A percentile compares a stretch with the other conserved stretches of the same genome.
These are phyloP conservation scores for Catalaphyllia jardinei DNA, from an alignment of 64 coral and sea anemone genomes.

Conservation along the genomic window DNA sequence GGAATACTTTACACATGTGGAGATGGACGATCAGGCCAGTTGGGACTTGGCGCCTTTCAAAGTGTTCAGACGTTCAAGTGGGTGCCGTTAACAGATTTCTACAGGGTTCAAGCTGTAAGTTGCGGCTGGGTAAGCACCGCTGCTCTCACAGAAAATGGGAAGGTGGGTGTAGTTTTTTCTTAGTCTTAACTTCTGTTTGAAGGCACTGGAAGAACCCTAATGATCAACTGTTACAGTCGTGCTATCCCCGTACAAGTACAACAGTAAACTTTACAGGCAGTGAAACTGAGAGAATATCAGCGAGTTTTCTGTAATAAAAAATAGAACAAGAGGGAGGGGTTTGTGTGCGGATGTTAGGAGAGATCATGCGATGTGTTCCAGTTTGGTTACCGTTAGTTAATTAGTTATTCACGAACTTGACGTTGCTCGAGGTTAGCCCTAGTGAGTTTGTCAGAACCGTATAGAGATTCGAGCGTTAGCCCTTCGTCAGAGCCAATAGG, in stretches of 20 bases:
- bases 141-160: constrained; percentile 45
- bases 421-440: too few species aligned
- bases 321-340: too few species aligned
- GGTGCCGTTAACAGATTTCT: constrained; percentile 47
- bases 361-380: too few species aligned
- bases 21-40: constrained; percentile 41
- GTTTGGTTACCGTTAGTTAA: too few species aligned
- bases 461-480: too few species aligned
- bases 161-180: constrained; percentile 25
- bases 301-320: too few species aligned
- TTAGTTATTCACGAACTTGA: too few species aligned
- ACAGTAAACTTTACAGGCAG: too few species aligned
- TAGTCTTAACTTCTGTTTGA: neutral
- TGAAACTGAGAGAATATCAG: too few species aligned
- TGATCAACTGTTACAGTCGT: neutral
- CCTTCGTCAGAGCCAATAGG: too few species aligned
- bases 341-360: too few species aligned
- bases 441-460: too few species aligned
- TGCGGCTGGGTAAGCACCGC: constrained; percentile 74
- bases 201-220: neutral
- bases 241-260: neutral
- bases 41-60: constrained; percentile 59
- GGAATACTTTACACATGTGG: constrained; percentile 61
- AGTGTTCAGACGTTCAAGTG: constrained; percentile 35
- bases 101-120: constrained; percentile 46